These are phyloP conservation scores for Acanthisitta chloris DNA, from an alignment of 2,113 vertebrate genomes.

Conservation along the genomic window DNA sequence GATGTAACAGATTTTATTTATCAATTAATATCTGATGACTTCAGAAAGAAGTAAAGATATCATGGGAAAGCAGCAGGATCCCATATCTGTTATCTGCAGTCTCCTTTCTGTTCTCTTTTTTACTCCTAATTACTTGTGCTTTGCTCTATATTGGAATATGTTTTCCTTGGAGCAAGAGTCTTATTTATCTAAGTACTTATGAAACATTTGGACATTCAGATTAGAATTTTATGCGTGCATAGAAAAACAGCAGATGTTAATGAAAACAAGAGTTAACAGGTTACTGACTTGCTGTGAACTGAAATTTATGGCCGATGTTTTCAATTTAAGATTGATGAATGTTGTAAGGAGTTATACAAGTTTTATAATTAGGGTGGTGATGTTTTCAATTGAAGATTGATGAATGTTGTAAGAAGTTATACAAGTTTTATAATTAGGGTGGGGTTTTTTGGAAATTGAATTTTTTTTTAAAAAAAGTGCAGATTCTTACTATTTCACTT, in stretches of 20 bases:
- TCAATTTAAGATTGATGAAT: neutral
- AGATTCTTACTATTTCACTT: neutral
- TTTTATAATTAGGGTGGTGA: neutral
- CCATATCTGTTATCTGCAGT: neutral
- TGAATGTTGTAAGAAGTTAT: neutral
- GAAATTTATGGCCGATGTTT: neutral
- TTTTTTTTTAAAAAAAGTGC: neutral
- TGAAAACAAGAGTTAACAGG: neutral
- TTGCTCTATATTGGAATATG: neutral
- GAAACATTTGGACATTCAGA: neutral
- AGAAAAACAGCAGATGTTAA: neutral
- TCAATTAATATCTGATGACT: neutral
- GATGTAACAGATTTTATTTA: neutral
- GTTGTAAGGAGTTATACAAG: neutral
- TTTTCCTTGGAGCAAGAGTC: neutral
- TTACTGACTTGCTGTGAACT: neutral
- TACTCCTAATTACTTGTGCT: neutral
- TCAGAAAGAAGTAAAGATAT: neutral
- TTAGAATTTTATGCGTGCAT: neutral
- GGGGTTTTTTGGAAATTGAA: fast-evolving
- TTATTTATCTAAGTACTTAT: neutral
- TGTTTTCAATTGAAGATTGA: neutral
- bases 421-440: neutral
- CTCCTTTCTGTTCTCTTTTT: neutral
- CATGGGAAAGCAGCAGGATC: neutral